Evolutionary conservation across 2,797 vertebrate genomes (phyloP), one percentile per base, ranked within the genome.

Genomic region (Muraenolepis orangiensis): DNA sequence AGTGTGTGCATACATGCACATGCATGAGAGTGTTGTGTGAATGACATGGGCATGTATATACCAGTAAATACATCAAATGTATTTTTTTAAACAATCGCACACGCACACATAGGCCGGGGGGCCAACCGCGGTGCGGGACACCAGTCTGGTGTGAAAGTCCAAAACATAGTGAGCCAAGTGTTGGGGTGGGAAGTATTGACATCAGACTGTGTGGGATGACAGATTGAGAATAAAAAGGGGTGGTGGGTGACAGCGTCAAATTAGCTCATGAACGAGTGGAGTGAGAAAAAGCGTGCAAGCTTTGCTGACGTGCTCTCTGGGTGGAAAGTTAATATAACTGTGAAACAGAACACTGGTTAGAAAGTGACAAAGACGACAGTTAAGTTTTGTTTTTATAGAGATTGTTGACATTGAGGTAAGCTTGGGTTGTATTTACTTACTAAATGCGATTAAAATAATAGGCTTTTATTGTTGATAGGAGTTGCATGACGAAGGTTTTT

Each of bases 301-400:
- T 72, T 30, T 32, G 51, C 46, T n/a, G 31, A 66, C 20, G 29
- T 61, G 38, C 30, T 70, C 5, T 72, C 71, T 69, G 72, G 42
- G 57, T 76, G 82, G 74, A 84, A 85, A 76, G 69, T 70, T 46
- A 72, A 76, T 6, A 40, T 72, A 80, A 85, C 69, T 42, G 70
- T 78, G 73, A 84, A 78, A 70, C 64, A 28, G 72, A 61, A 75
- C 70, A 73, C 69, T 51, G 70, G 34, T 66, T 18, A 57, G n/a
- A 42, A 72, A 28, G 31, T 78, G 34, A 77, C 13, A 14, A n/a
- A 40, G 38, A 30, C 10, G 29, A 42, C 23, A 11, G 30, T 42
- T 74, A 74, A 66, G 74, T 72, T 64, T n/a, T n/a, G 18, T 64
- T n/a, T 26, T 64, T 64, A 26, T 11, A 28, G 10, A 26, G n/a